These are phyloP conservation scores for Ctenoplectra terminalis DNA, from an alignment of 1,140 invertebrate genomes.

Conservation along the genomic window DNA sequence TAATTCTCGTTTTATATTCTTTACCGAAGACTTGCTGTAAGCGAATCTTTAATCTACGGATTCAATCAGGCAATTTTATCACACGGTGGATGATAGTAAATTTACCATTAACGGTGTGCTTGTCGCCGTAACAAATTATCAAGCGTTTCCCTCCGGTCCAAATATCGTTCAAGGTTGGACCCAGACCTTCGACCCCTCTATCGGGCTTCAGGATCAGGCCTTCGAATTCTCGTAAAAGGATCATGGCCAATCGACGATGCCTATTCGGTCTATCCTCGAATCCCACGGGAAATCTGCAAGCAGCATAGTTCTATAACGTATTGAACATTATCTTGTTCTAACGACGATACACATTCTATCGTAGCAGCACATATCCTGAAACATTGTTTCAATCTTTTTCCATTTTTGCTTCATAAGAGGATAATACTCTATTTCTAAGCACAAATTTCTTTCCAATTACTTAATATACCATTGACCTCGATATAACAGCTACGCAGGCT, in stretches of 20 bases:
- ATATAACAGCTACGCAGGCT: neutral
- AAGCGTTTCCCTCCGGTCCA: slow-evolving; percentile 85
- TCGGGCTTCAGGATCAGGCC: slow-evolving; percentile 82
- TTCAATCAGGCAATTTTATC: neutral
- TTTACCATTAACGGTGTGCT: slow-evolving; percentile 83
- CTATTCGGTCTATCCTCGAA: slow-evolving; percentile 84
- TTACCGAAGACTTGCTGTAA: too few relatives aligned
- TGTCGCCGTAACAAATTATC: slow-evolving; percentile 87
- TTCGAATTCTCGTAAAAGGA: slow-evolving; percentile 86
- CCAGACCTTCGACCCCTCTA: slow-evolving; percentile 80
- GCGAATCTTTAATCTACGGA: too few relatives aligned
- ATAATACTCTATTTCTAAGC: neutral
- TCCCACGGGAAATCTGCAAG: slow-evolving; percentile 86
- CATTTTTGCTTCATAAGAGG: neutral
- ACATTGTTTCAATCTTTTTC: neutral
- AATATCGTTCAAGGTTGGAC: slow-evolving; percentile 86
- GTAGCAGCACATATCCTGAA: neutral
- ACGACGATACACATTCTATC: neutral
- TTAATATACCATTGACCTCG: neutral
- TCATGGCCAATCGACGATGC: slow-evolving; percentile 84
- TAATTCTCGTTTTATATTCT: too few relatives aligned
- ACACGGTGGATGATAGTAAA: neutral
- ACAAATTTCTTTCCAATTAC: neutral
- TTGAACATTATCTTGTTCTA: neutral
- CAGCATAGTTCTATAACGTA: neutral